Evolutionary conservation across 2,797 vertebrate genomes (phyloP).

Genomic region (Oceanodroma leucorhoa): DNA sequence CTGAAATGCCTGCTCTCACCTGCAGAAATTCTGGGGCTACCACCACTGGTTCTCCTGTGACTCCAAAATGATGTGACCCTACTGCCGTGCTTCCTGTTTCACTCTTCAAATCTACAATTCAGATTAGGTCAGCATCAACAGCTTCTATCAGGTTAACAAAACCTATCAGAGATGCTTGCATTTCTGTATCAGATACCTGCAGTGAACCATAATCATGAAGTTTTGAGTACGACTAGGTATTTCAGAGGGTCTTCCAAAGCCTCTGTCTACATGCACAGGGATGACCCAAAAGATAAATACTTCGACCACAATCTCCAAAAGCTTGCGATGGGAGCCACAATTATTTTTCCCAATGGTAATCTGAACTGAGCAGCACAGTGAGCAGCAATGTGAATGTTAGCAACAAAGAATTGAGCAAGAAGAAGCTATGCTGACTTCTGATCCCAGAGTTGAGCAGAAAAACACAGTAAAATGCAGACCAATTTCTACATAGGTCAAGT

Average conservation of each 20-base stretch:
- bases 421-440: background rate
- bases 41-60: background rate
- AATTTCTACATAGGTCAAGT: background rate
- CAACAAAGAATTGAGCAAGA: background rate
- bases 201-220: background rate
- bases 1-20: background rate
- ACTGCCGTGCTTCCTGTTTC: background rate
- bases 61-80: background rate
- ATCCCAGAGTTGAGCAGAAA: background rate
- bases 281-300: background rate
- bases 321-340: background rate
- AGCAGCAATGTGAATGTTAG: background rate
- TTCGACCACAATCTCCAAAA: background rate
- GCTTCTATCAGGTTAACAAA: slow-evolving; percentile 8
- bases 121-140: background rate
- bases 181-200: background rate
- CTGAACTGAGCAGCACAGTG: background rate
- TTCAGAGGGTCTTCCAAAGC: background rate
- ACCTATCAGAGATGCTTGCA: background rate
- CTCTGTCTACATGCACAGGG: background rate
- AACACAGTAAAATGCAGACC: background rate
- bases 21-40: background rate
- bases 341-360: background rate
- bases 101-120: slow-evolving; percentile 31
- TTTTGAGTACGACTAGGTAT: background rate